Percentiles rank a stretch among this genome's conserved stretches.
Conservation (phyloP, 2,113 vertebrate genomes). For the Ochotona curzoniae region DNA sequence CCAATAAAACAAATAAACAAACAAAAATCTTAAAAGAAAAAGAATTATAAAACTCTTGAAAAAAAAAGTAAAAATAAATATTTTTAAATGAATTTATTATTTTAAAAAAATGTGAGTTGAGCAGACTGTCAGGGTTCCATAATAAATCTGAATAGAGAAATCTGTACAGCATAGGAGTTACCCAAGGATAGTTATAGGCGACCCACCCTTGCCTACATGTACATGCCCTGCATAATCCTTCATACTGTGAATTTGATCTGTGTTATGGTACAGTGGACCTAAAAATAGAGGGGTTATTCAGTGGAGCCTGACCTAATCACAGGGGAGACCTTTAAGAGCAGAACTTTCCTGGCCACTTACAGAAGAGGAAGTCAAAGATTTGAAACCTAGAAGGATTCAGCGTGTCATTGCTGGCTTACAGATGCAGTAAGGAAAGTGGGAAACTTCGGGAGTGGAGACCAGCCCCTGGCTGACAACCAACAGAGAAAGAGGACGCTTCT, state of each 20-base stretch:
- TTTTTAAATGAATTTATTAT: background rate
- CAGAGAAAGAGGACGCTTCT: background rate
- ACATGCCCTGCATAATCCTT: background rate
- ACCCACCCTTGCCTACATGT: background rate
- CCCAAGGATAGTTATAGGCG: background rate
- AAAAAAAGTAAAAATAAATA: no score
- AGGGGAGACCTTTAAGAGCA: background rate
- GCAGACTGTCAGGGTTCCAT: background rate
- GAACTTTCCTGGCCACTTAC: background rate
- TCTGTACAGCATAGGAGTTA: background rate
- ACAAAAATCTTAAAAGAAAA: no score
- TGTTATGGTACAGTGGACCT: background rate
- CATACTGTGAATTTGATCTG: background rate
- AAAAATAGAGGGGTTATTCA: background rate
- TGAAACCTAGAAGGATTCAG: background rate
- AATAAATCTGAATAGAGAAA: background rate
- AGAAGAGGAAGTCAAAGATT: slow-evolving; percentile 11
- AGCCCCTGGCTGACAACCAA: background rate
- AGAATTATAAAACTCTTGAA: no score
- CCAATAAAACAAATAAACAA: no score
- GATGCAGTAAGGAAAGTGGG: background rate
- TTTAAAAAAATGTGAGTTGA: background rate
- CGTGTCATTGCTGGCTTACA: background rate
- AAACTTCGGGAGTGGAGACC: background rate
- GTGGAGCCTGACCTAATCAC: background rate